Evolutionary conservation across 2,113 vertebrate species (phyloP), one percentile per base, ranked within the genome.

Genomic region (Embiotoca jacksoni): DNA sequence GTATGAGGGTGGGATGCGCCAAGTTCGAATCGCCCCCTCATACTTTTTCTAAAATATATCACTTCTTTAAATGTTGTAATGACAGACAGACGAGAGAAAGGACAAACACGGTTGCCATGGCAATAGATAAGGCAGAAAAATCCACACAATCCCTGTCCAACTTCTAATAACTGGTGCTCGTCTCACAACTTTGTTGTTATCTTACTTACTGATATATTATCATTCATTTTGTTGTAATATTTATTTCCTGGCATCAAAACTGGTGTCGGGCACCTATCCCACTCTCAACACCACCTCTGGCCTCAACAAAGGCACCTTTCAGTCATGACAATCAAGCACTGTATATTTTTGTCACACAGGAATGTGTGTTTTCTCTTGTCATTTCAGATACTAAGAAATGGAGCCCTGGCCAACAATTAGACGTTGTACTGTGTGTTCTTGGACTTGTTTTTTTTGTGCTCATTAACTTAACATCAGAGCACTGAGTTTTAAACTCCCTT

Each of bases 61-160:
- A 10, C 32, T 35, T 77, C 14, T 52, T 47, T 9, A 11, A 31
- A 35, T 35, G 14, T 32, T 64, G 30, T 44, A 57, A 41, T 6
- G 23, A 55, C 49, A 64, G 16, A 56, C 39, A 33, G 23, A 30
- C 6, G 8, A 52, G 5, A n/a, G 6, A 61, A 65, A 41, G 23
- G 46, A 71, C 36, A 77, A 4, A 77, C 11, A 23, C 11, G 4
- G 70, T 81, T 87, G 71, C 37, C 53, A 64, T 81, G 65, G 65
- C 39, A 41, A 87, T 70, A 30, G 31, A 16, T 35, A 10, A 33
- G n/a, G n/a, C 0, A 2, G 3, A 69, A 57, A 77, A 62, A 69
- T 23, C 23, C 23, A 23, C 56, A 57, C n/a, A 41, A 30, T 15
- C 47, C 15, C 7, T 46, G 60, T 60, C 56, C 59, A 44, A 16